Percentiles rank a stretch among this genome's conserved stretches.
These are phyloP conservation scores for Fopius arisanus DNA, from an alignment of 1,140 invertebrate species.

Conservation along the genomic window DNA sequence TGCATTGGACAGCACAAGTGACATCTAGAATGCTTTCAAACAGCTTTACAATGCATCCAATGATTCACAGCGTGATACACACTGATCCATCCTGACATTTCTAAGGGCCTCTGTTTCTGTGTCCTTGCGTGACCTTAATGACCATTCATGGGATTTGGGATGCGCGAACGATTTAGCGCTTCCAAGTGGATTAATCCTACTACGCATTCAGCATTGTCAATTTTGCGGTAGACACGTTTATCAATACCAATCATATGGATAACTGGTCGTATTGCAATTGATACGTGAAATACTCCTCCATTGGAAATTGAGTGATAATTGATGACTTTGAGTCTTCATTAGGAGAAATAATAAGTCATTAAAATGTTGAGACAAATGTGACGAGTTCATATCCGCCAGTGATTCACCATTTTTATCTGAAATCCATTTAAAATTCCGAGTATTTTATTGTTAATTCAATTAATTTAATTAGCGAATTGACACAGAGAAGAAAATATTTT, in stretches of 20 bases:
- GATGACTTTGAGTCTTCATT: too few relatives aligned
- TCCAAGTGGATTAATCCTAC: not conserved
- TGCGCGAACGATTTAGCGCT: conserved; percentile 4
- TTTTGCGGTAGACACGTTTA: conserved; percentile 14
- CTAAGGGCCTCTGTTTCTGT: not conserved
- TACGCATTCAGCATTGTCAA: not conserved
- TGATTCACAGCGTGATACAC: not conserved
- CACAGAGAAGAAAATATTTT: too few relatives aligned
- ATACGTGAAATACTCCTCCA: not conserved
- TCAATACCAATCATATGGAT: not conserved
- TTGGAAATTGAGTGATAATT: not conserved
- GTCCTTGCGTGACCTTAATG: not conserved
- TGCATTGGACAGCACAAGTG: not conserved
- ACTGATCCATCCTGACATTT: not conserved
- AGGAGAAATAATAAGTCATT: too few relatives aligned
- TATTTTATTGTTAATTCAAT: too few relatives aligned
- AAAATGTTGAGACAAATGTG: too few relatives aligned
- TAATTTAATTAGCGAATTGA: too few relatives aligned
- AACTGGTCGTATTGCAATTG: not conserved
- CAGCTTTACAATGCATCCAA: not conserved
- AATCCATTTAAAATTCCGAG: too few relatives aligned
- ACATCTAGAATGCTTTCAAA: not conserved
- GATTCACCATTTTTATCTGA: too few relatives aligned
- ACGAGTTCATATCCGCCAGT: too few relatives aligned
- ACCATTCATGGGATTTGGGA: conserved; percentile 11